phyloP scores from a whole-genome alignment of 2,797 vertebrate species.

The Uromys caudimaculatus region DNA sequence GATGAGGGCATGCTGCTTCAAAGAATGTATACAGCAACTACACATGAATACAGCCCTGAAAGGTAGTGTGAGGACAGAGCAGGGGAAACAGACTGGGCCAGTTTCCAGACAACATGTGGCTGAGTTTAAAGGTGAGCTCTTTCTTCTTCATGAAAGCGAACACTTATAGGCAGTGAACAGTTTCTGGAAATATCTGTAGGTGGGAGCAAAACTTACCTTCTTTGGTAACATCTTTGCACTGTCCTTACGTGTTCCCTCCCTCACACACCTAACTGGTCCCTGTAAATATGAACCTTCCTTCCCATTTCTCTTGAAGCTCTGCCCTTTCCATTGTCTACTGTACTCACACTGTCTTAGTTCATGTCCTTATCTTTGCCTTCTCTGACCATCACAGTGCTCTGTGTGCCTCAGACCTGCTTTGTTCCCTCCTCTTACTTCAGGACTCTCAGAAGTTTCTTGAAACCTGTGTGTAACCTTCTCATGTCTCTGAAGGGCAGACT shows the following conservation, averaged over 20 bases:
- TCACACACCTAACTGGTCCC: background rate
- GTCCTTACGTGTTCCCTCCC: background rate
- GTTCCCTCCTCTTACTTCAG: background rate
- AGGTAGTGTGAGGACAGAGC: background rate
- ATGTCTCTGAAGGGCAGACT: background rate
- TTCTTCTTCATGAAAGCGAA: constrained; percentile 28
- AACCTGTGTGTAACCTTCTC: background rate
- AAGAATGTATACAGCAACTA: background rate
- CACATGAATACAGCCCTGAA: background rate
- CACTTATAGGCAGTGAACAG: constrained; percentile 1
- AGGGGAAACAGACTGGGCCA: background rate
- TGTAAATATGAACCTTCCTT: background rate
- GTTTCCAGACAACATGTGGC: background rate
- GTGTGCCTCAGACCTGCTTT: background rate
- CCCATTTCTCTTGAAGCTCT: background rate
- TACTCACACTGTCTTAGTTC: background rate
- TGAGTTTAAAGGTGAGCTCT: constrained; percentile 33
- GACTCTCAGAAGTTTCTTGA: background rate
- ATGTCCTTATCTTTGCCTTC: background rate
- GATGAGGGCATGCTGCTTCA: background rate
- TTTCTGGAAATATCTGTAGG: background rate
- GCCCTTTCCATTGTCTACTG: background rate
- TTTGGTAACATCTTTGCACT: background rate
- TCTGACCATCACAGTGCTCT: background rate
- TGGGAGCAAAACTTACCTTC: background rate